These are phyloP conservation scores for Sorex fumeus DNA, from an alignment of 2,113 vertebrate species.

Conservation along the genomic window DNA sequence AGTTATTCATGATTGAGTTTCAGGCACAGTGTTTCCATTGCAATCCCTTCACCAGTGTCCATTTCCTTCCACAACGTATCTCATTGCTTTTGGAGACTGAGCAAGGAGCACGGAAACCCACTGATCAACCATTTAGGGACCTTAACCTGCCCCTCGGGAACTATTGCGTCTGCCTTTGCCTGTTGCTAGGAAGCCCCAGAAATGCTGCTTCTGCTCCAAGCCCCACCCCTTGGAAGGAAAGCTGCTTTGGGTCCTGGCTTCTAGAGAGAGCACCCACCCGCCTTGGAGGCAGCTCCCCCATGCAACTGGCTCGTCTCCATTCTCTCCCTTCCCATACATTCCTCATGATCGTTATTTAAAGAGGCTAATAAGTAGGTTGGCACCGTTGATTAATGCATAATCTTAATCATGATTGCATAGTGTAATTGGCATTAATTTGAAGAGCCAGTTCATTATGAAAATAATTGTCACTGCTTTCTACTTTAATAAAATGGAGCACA, in stretches of 20 bases:
- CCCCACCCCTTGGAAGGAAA: background rate
- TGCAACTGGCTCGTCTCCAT: slow-evolving; percentile 78
- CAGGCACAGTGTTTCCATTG: no score
- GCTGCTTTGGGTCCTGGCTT: slow-evolving; percentile 54
- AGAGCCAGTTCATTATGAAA: slow-evolving; percentile 91
- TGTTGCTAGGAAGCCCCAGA: background rate
- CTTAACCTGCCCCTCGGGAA: background rate
- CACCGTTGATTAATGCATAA: slow-evolving; percentile 91
- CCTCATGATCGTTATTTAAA: slow-evolving; percentile 87
- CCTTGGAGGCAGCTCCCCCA: slow-evolving; percentile 7
- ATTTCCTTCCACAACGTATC: no score
- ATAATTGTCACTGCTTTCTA: slow-evolving; percentile 89
- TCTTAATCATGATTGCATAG: slow-evolving; percentile 91
- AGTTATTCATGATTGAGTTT: no score
- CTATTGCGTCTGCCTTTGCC: background rate
- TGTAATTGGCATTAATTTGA: slow-evolving; percentile 91
- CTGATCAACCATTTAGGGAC: background rate
- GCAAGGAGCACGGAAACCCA: background rate
- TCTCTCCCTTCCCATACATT: slow-evolving; percentile 82
- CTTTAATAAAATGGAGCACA: slow-evolving; percentile 85
- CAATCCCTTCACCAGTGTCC: no score
- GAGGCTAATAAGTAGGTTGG: slow-evolving; percentile 90
- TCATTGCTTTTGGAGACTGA: background rate
- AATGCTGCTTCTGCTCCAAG: background rate
- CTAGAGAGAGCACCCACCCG: background rate